A percentile compares a stretch with the other conserved stretches of the same genome.
Conservation (phyloP, 2,888 invertebrate species). For the Hetaerina titia region DNA sequence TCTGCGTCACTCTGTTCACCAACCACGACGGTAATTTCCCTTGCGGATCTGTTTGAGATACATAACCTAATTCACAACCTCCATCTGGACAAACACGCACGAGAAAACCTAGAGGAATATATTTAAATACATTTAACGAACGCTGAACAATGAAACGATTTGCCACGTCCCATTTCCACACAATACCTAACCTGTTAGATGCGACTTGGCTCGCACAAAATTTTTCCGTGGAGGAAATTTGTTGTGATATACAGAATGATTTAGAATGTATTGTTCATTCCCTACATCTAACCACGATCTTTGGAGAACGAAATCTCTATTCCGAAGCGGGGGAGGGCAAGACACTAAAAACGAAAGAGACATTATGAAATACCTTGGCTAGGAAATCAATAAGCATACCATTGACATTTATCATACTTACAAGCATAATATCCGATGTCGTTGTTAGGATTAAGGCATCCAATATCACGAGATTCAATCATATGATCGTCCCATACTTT, state of each 20-base stretch:
- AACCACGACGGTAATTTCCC: conserved; percentile 93
- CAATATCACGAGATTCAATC: conserved; percentile 91
- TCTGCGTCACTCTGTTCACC: conserved; percentile 92
- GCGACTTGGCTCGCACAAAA: conserved; percentile 84
- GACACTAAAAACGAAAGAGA: conserved; percentile 82
- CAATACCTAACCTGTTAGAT: conserved; percentile 79
- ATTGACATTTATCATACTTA: conserved; percentile 78
- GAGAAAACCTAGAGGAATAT: conserved; percentile 82
- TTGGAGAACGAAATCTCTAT: conserved; percentile 94
- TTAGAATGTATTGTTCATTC: conserved; percentile 91
- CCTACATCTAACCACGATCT: conserved; percentile 95
- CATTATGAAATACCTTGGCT: background rate
- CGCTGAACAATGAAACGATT: background rate
- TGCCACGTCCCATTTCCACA: background rate
- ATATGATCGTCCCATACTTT: conserved; percentile 95
- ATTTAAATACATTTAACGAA: conserved; percentile 44
- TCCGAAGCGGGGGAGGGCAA: conserved; percentile 91
- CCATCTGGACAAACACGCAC: conserved; percentile 80
- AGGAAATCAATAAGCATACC: background rate
- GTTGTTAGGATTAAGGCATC: conserved; percentile 94
- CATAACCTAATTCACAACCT: conserved; percentile 91
- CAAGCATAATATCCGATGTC: conserved; percentile 95
- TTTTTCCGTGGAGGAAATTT: conserved; percentile 91
- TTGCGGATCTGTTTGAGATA: conserved; percentile 93
- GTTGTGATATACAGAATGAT: conserved; percentile 93